Base-by-base conservation (phyloP, 2,888 invertebrate species). In the Coronaproctus castanopsis region DNA sequence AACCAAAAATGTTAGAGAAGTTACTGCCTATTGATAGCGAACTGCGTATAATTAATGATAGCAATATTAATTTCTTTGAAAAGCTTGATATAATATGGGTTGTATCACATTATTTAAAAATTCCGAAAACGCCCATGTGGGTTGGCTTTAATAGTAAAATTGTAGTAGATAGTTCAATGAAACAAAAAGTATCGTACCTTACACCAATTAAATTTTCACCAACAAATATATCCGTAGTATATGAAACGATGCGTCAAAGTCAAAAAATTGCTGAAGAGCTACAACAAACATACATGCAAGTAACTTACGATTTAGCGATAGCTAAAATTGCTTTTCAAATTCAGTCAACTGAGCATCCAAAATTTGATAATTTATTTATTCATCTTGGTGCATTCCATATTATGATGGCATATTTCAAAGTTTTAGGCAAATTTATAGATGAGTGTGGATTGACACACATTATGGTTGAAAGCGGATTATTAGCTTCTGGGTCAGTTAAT, bases 341-440 rank as follows among this genome's bases (percentile, higher is more conserved):
- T 55, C 66, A 69, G 62, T 52, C 65, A n/a, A n/a, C n/a, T n/a
- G n/a, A n/a, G n/a, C n/a, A n/a, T n/a, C n/a, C n/a, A n/a, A n/a
- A 58, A 63, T 70, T 67, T 65, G 64, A 68, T 55, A 67, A 68
- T 59, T 19, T 71, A 62, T 71, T 70, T 61, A 68, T 71, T 53
- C 67, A 70, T 66, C 62, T 69, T 20, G 70, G 70, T 20, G 60
- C 65, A 36, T 71, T 73, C 65, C 67, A 68, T 63, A 58, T 67
- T 2, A 65, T 66, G 65, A 65, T 68, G 65, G 61, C 68, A 19
- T 54, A 63, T 63, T 67, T 69, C 57, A 71, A 71, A 69, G 66
- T 69, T 50, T 51, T 68, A 23, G 67, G 68, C 23, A 66, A 65
- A 64, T 67, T 66, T 63, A 68, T 67, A 24, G 65, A 69, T 52